Evolutionary conservation across 2,797 vertebrate genomes (phyloP).

Genomic region (Babyrousa celebensis): DNA sequence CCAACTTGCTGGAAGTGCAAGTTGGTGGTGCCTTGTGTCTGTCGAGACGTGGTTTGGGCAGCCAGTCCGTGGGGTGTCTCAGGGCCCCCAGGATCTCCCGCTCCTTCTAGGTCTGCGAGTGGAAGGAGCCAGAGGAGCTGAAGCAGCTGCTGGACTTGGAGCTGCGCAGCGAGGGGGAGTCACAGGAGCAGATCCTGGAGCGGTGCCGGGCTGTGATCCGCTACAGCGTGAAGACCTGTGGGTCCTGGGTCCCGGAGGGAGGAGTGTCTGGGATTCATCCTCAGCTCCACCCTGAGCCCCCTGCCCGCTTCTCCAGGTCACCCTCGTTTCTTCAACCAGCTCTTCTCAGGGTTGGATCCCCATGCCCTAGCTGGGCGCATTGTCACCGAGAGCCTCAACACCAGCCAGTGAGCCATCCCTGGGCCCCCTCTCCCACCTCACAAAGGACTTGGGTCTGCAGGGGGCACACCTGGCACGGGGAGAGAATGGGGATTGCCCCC

Average conservation of each 20-base stretch:
- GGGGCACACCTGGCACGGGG: neutral
- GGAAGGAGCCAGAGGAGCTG: conserved; percentile 93
- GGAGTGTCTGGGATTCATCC: neutral
- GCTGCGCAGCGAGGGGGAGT: conserved; percentile 92
- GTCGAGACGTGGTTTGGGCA: neutral
- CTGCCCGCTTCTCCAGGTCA: conserved; percentile 91
- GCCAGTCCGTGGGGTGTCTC: neutral
- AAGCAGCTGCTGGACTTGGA: conserved; percentile 93
- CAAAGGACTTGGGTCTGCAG: conserved; percentile 6
- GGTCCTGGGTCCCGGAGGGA: conserved; percentile 42
- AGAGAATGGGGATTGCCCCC: neutral
- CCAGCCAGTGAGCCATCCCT: conserved; percentile 93
- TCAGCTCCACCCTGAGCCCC: neutral
- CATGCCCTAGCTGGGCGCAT: conserved; percentile 94
- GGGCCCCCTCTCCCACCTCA: neutral
- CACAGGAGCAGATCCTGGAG: conserved; percentile 90
- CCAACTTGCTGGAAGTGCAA: neutral
- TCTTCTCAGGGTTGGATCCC: conserved; percentile 94
- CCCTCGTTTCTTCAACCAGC: conserved; percentile 96
- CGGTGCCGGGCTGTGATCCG: conserved; percentile 93
- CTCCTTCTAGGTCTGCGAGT: conserved; percentile 94
- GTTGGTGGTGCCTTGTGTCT: neutral
- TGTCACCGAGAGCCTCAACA: conserved; percentile 95
- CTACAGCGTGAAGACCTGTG: conserved; percentile 96
- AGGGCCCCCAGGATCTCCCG: too few relatives aligned